Conservation (phyloP, 2,113 vertebrate species). For the Varanus salvator region DNA sequence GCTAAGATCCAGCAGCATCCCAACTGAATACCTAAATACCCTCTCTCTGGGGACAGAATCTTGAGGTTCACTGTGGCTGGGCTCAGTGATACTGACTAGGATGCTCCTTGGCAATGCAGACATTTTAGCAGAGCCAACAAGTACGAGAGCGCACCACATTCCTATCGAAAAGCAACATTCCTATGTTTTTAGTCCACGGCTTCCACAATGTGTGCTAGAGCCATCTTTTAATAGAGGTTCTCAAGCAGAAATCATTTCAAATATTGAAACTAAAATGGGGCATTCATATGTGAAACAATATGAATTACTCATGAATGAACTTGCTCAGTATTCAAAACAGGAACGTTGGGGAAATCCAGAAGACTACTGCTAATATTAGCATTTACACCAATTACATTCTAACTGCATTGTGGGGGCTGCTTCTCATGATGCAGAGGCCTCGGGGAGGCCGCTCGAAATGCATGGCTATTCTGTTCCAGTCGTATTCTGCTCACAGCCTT, state of each 20-base stretch:
- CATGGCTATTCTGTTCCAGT: not conserved
- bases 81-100: not conserved
- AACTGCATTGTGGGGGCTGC: not conserved
- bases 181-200: not conserved
- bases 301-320: not conserved
- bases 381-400: not conserved
- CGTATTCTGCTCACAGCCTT: not conserved
- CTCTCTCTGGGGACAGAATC: not conserved
- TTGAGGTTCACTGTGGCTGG: not conserved
- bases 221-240: not conserved
- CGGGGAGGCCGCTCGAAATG: too few relatives aligned
- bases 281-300: constrained; percentile 1
- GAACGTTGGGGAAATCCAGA: not conserved
- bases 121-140: not conserved
- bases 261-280: not conserved
- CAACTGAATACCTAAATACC: not conserved
- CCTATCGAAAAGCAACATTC: not conserved
- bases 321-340: not conserved
- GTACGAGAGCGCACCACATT: not conserved
- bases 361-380: not conserved
- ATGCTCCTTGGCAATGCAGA: not conserved
- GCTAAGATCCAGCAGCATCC: not conserved
- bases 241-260: constrained; percentile 28
- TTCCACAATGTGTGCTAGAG: constrained; percentile 11
- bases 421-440: not conserved